Evolutionary conservation across 2,113 vertebrate species (phyloP).

Genomic region (Zosterops japonicus): DNA sequence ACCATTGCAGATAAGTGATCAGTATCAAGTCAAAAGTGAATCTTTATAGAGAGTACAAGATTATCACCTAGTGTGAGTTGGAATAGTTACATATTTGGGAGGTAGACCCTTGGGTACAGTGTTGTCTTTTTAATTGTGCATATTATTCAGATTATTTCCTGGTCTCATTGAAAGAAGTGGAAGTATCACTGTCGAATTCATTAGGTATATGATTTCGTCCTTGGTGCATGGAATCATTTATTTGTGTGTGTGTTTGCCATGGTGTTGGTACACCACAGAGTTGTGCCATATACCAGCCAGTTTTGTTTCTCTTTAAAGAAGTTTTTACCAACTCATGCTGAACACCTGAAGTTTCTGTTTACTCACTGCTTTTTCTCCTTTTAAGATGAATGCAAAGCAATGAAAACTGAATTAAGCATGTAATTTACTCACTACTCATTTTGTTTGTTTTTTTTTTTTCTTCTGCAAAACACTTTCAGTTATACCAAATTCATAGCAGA

Average conservation of each 20-base stretch:
- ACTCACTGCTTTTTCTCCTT: neutral
- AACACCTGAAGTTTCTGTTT: neutral
- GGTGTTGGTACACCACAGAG: neutral
- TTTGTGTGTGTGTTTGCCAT: neutral
- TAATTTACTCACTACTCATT: neutral
- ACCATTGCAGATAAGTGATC: neutral
- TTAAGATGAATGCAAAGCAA: neutral
- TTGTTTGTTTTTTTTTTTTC: neutral
- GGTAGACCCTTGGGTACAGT: neutral
- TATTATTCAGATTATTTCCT: neutral
- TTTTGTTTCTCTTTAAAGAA: neutral
- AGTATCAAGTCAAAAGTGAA: neutral
- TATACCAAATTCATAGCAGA: neutral
- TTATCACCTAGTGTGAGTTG: neutral
- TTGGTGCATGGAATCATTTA: neutral
- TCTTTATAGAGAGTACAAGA: neutral
- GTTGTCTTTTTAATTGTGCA: neutral
- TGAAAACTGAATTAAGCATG: neutral
- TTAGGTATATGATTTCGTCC: neutral
- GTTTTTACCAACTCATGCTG: neutral
- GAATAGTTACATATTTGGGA: neutral
- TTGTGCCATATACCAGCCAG: neutral
- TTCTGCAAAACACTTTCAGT: neutral
- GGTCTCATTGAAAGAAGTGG: neutral
- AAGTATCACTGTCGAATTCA: neutral